These are phyloP conservation scores for Cheirogaleus major DNA, from an alignment of 2,797 vertebrate genomes.

Conservation along the genomic window DNA sequence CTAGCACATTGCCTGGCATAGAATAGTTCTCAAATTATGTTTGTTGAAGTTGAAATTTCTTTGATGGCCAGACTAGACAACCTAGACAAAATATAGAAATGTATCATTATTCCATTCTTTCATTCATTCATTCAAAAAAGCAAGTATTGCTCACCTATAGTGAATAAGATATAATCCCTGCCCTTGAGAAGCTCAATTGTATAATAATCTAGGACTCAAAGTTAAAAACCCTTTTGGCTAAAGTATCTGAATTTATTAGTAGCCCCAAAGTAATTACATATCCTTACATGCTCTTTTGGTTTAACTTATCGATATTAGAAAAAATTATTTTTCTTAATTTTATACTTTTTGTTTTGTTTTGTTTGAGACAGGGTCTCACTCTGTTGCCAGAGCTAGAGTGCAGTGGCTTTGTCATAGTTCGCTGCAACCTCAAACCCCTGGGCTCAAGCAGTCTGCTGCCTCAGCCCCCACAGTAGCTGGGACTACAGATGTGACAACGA, in stretches of 20 bases:
- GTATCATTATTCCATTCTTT: neutral
- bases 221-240: neutral
- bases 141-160: neutral
- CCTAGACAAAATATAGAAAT: neutral
- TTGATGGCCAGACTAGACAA: neutral
- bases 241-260: conserved; percentile 8
- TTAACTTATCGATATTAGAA: conserved; percentile 33
- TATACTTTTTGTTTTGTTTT: neutral
- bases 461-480: neutral
- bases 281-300: neutral
- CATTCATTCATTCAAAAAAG: neutral
- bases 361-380: neutral
- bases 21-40: neutral
- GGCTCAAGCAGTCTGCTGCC: neutral
- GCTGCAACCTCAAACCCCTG: neutral
- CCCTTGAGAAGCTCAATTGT: neutral
- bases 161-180: conserved; percentile 9
- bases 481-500: neutral
- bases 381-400: neutral
- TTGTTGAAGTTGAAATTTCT: conserved; percentile 28
- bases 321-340: neutral
- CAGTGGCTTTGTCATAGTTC: neutral
- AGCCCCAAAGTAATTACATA: conserved; percentile 13
- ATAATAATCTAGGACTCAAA: neutral
- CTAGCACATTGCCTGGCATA: neutral